Evolutionary conservation across 2,888 invertebrate species (phyloP), one percentile per base, ranked within the genome.

Genomic region (Clanis bilineata): DNA sequence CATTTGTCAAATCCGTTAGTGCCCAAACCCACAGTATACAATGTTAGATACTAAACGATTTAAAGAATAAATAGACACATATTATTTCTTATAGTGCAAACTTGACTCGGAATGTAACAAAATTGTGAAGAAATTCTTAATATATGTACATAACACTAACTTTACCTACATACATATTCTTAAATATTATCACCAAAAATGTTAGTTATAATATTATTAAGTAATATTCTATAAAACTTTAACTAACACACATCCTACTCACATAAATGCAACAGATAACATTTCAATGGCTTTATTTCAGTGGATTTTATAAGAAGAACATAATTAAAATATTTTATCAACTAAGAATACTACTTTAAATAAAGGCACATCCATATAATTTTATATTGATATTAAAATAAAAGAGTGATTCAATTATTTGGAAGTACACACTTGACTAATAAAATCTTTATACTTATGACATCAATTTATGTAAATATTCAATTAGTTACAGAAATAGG

Each of bases 351-450:
- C 65, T 74, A 74, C 62, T 71, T 75, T 75, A 70, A 84, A 84
- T 83, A 87, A 88, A 87, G 87, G 88, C 87, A 88, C 87, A 81
- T 85, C 70, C 71, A 80, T 79, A 80, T 67, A 76, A 78, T 72
- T 76, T 73, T 70, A 79, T 79, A 75, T 67, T 28, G 47, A 1
- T 47, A 28, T 47, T 7, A 47, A 15, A 47, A 47, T 7, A 6
- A 47, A 45, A 32, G 9, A 32, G 1, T 32, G 9, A 2, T 3
- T 32, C 2, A 32, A 5, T n/a, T 28, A 15, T 28, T n/a, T n/a
- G n/a, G n/a, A n/a, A n/a, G n/a, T 47, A 47, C 25, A 28, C 28
- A 25, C 23, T 15, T 28, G 15, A 47, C n/a, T 15, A 28, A 6
- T 9, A 47, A 15, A 28, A 2, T 3, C 32, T 32, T 9, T n/a